Percentiles rank a stretch among this genome's conserved stretches.
phyloP scores from a whole-genome alignment of 2,797 vertebrate genomes.

The Pteronotus mesoamericanus region DNA sequence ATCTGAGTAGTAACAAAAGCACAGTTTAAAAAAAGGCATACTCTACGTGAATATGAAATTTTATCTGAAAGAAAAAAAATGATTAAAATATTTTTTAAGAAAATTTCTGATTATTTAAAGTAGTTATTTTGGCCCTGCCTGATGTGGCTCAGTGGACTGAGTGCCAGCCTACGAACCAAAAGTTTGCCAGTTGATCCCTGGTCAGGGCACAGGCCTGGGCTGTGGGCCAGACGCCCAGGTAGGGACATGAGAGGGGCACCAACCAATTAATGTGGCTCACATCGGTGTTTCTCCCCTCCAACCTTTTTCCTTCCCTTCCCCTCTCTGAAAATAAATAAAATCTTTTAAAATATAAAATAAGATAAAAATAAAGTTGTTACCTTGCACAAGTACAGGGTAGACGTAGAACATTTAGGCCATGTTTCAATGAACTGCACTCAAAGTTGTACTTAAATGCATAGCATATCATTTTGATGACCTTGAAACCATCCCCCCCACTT shows the following conservation, averaged over 20 bases:
- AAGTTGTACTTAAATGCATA: neutral
- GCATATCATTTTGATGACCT: neutral
- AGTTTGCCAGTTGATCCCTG: neutral
- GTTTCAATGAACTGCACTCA: neutral
- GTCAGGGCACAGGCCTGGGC: too few relatives aligned
- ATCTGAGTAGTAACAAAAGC: neutral
- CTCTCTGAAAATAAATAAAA: neutral
- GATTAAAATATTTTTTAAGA: neutral
- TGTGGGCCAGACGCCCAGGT: too few relatives aligned
- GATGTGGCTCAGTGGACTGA: neutral
- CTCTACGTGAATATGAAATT: neutral
- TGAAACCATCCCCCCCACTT: neutral
- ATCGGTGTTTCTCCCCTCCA: neutral
- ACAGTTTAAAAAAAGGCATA: neutral
- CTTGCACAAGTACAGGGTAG: neutral
- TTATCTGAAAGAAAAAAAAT: neutral
- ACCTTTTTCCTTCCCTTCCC: neutral
- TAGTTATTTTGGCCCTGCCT: neutral
- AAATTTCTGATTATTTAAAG: neutral
- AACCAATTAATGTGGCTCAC: neutral
- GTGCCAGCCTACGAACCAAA: neutral
- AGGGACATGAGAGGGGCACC: too few relatives aligned
- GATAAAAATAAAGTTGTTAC: neutral
- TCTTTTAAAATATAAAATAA: neutral
- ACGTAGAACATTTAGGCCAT: neutral